Evolutionary conservation across 1,140 invertebrate species (phyloP), one percentile per base, ranked within the genome.

Genomic region (Zaprionus kolodkinae): DNA sequence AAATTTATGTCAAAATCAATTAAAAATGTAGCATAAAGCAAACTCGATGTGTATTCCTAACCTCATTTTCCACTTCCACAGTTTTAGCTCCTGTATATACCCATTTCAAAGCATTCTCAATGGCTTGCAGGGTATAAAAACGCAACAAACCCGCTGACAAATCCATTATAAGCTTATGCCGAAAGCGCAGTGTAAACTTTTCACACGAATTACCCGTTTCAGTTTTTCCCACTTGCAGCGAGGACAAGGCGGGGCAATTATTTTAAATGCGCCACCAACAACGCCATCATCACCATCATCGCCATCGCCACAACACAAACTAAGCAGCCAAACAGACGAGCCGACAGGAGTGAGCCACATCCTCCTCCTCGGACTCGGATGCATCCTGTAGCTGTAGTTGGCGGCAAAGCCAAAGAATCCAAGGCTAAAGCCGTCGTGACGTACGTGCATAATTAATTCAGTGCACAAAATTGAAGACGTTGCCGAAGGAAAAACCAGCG

Each of bases 361-460:
- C 35, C 40, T 50, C 45, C 33, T 76, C 55, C 21, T 21, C 21
- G 61, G 68, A 71, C 25, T 54, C 36, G 11, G 36, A 11, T 11
- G 33, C 11, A 62, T 35, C 25, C 35, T 3, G 27, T 3, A 30
- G 27, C 27, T 30, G 27, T 30, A 30, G 27, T 30, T 30, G 27
- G 27, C 27, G 6, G 33, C 33, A 35, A 10, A 35, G 54, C 56
- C 30, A 35, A 38, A 69, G 67, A 57, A 69, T 52, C 40, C 71
- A 73, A 11, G 35, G 11, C 38, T n/a, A 57, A 57, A 62, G 55
- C 64, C n/a, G 9, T 61, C 61, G 38, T 59, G 76, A 70, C 85
- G 85, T 89, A 79, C 85, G 85, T 89, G 85, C 85, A 89, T 89
- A 89, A 89, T 89, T 89, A 89, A 89, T 89, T 89, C 85, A 79